These are phyloP conservation scores for Platycheirus albimanus DNA, from an alignment of 2,888 invertebrate genomes.

Conservation along the genomic window DNA sequence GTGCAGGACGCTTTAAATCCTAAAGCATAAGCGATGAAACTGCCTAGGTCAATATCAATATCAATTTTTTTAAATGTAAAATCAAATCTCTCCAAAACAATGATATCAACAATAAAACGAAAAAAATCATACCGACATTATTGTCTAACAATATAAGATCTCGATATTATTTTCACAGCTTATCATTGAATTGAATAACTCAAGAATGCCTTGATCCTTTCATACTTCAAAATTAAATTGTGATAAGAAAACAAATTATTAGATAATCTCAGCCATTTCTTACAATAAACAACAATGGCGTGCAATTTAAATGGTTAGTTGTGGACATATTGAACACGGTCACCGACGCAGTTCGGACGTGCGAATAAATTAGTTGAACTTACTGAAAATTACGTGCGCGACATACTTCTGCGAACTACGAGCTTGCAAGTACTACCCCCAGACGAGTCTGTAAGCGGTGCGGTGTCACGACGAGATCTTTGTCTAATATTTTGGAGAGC, in stretches of 20 bases:
- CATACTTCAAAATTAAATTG: constrained; percentile 4
- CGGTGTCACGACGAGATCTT: not conserved
- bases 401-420: constrained; percentile 13
- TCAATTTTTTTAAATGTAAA: too few relatives aligned
- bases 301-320: constrained; percentile 18
- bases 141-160: too few relatives aligned
- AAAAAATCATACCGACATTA: too few relatives aligned
- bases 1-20: too few relatives aligned
- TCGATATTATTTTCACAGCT: constrained; percentile 1
- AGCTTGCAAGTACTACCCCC: not conserved
- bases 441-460: constrained; percentile 17
- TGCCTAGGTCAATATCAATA: too few relatives aligned
- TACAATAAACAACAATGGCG: constrained; percentile 22
- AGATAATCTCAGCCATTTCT: constrained; percentile 28
- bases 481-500: constrained; percentile 6
- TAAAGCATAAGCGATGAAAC: too few relatives aligned
- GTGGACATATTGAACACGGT: constrained; percentile 22
- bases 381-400: constrained; percentile 17
- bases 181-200: constrained; percentile 16
- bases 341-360: constrained; percentile 16
- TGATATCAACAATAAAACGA: too few relatives aligned
- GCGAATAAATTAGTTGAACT: constrained; percentile 13
- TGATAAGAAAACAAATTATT: constrained; percentile 45
- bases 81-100: too few relatives aligned
- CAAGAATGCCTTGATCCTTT: constrained; percentile 13